Percentiles rank a stretch among this genome's conserved stretches.
These are phyloP conservation scores for Ichneumon xanthorius DNA, from an alignment of 2,888 invertebrate genomes.

Conservation along the genomic window DNA sequence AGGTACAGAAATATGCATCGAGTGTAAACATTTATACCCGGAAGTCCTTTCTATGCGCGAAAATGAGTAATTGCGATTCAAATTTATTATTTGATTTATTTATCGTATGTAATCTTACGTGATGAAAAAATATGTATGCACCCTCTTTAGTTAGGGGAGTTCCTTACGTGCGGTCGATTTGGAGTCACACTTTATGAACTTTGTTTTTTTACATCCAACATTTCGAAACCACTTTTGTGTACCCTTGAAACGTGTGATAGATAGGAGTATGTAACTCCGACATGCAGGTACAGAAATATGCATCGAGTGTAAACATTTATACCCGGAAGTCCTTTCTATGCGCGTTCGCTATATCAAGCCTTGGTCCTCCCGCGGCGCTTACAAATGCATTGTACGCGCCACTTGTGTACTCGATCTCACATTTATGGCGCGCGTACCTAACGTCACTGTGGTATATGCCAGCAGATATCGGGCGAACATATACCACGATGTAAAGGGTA, in stretches of 20 bases:
- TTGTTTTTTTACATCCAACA: neutral
- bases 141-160: too few species aligned
- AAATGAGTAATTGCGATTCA: too few species aligned
- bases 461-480: conserved; percentile 16
- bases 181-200: neutral
- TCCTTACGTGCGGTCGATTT: too few species aligned
- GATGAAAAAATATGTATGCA: too few species aligned
- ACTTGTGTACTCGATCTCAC: conserved; percentile 53
- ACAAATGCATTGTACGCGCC: conserved; percentile 54
- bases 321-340: conserved; percentile 7
- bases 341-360: conserved; percentile 14
- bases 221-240: neutral
- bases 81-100: too few species aligned
- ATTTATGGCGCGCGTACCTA: conserved; percentile 40
- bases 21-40: conserved; percentile 12
- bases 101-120: too few species aligned
- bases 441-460: neutral
- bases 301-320: conserved; percentile 15
- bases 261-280: neutral
- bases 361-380: conserved; percentile 37
- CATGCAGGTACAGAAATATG: neutral
- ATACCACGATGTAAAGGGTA: conserved; percentile 7
- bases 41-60: conserved; percentile 15
- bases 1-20: neutral
- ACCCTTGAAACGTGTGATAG: neutral